phyloP scores from a whole-genome alignment of 2,888 invertebrate genomes.

The Melanargia galathea region DNA sequence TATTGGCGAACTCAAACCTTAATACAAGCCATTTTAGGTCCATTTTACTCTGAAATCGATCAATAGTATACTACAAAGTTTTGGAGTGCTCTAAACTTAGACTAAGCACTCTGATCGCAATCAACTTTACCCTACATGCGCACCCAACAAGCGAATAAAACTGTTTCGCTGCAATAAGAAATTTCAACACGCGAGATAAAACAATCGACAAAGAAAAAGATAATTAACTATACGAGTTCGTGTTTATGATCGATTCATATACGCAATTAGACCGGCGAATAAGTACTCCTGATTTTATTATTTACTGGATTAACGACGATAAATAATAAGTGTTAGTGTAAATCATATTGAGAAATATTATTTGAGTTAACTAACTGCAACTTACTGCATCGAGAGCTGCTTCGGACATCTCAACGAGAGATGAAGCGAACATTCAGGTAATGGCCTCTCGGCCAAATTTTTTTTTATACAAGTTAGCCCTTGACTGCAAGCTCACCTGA shows the following conservation, averaged over 20 bases:
- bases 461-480: too few relatives aligned
- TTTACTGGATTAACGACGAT: slow-evolving; percentile 25
- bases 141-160: slow-evolving; percentile 41
- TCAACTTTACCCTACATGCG: slow-evolving; percentile 41
- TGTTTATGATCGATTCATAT: slow-evolving; percentile 52
- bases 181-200: slow-evolving; percentile 48
- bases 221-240: slow-evolving; percentile 56
- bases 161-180: slow-evolving; percentile 41
- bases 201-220: slow-evolving; percentile 47
- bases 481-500: too few relatives aligned
- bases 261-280: slow-evolving; percentile 39
- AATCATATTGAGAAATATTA: neutral
- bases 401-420: too few relatives aligned
- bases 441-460: too few relatives aligned
- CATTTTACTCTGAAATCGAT: too few relatives aligned
- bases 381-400: too few relatives aligned
- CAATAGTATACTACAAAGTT: too few relatives aligned
- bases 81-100: too few relatives aligned
- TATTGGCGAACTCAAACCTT: too few relatives aligned
- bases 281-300: slow-evolving; percentile 25
- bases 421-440: too few relatives aligned
- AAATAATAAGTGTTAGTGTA: slow-evolving; percentile 2
- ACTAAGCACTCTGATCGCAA: too few relatives aligned
- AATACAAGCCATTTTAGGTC: too few relatives aligned
- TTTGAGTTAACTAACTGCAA: neutral